These are phyloP conservation scores for Maniola jurtina DNA, from an alignment of 1,140 invertebrate species.

Conservation along the genomic window DNA sequence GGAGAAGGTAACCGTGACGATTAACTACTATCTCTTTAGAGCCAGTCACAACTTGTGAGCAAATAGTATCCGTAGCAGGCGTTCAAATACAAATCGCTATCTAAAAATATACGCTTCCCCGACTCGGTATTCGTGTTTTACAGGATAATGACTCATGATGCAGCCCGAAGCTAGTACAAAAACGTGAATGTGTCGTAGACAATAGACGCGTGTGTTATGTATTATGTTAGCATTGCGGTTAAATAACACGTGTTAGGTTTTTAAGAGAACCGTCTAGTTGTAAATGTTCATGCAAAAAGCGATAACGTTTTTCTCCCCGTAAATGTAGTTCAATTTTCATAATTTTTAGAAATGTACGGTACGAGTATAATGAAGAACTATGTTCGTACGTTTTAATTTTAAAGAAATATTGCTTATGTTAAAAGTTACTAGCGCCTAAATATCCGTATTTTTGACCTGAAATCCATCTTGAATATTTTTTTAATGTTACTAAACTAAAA, in stretches of 20 bases:
- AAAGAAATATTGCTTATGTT: too few species aligned
- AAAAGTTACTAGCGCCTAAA: too few species aligned
- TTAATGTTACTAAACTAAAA: too few species aligned
- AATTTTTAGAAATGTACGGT: too few species aligned
- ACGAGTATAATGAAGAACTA: too few species aligned
- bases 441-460: too few species aligned
- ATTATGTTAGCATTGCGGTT: neutral
- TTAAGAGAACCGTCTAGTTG: neutral
- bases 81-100: conserved; percentile 50
- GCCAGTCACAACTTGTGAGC: conserved; percentile 2
- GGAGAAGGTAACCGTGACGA: neutral
- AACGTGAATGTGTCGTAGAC: conserved; percentile 52
- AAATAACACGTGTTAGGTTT: conserved; percentile 14
- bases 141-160: conserved; percentile 73
- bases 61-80: conserved; percentile 40
- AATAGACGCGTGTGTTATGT: conserved; percentile 38
- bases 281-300: too few species aligned
- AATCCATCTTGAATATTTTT: too few species aligned
- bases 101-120: conserved; percentile 74
- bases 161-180: conserved; percentile 47
- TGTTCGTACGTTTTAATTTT: too few species aligned
- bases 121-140: conserved; percentile 66
- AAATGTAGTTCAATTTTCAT: too few species aligned
- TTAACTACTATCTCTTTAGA: neutral
- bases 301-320: too few species aligned